Evolutionary conservation across 1,140 invertebrate genomes (phyloP).

Genomic region (Drosophila paulistorum): DNA sequence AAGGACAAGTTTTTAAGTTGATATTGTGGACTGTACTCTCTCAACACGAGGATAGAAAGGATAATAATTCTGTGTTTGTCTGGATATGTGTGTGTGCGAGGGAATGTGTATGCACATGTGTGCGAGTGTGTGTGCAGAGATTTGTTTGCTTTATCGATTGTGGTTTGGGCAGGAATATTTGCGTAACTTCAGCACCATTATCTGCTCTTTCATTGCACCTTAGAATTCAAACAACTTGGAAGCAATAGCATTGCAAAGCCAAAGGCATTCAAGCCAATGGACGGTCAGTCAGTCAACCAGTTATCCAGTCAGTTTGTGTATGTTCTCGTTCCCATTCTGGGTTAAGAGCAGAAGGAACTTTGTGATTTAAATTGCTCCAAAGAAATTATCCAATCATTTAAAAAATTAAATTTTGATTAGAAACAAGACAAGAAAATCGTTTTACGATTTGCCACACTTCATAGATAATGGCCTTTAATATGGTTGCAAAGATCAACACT

Average conservation of each 20-base stretch:
- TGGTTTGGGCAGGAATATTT: constrained; percentile 34
- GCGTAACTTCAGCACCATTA: constrained; percentile 25
- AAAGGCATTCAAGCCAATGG: constrained; percentile 45
- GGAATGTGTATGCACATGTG: not conserved
- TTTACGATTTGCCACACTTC: too few relatives aligned
- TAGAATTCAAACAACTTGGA: constrained; percentile 57
- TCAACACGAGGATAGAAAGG: constrained; percentile 39
- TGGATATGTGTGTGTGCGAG: not conserved
- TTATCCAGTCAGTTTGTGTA: constrained; percentile 2
- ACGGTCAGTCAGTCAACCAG: constrained; percentile 12
- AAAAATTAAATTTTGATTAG: too few relatives aligned
- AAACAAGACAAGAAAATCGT: too few relatives aligned
- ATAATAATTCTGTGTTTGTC: constrained; percentile 14
- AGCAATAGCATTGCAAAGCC: constrained; percentile 31
- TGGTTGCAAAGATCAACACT: not conserved
- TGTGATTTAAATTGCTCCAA: not conserved
- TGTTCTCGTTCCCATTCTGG: not conserved
- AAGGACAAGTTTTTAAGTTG: constrained; percentile 42
- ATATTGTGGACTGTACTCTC: constrained; percentile 31
- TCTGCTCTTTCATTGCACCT: constrained; percentile 42
- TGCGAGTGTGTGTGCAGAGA: not conserved
- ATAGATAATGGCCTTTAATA: too few relatives aligned
- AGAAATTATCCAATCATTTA: too few relatives aligned
- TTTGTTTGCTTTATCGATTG: constrained; percentile 69
- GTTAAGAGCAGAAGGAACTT: too few relatives aligned